phyloP scores from a whole-genome alignment of 2,113 vertebrate species.

The Peromyscus leucopus region DNA sequence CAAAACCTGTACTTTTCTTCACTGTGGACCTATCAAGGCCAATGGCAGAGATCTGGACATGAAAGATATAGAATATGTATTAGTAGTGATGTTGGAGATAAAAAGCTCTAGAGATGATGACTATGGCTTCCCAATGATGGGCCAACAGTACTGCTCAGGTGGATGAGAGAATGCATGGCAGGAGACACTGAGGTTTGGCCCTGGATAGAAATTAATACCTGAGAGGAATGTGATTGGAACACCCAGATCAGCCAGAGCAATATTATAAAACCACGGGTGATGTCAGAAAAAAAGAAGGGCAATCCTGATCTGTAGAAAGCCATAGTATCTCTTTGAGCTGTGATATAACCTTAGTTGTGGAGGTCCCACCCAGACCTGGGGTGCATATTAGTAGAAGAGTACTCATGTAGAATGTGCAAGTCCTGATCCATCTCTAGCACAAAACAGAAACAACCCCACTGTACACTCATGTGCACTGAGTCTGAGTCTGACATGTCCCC shows the following conservation, averaged over 20 bases:
- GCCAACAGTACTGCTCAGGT: constrained; percentile 6
- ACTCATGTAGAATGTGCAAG: too few relatives aligned
- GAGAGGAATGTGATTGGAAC: constrained; percentile 1
- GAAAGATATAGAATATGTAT: not conserved
- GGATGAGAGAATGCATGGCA: not conserved
- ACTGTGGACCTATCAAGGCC: not conserved
- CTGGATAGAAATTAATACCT: accelerated
- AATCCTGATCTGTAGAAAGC: not conserved
- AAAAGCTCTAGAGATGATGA: not conserved
- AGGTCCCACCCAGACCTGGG: not conserved
- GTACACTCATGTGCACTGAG: not conserved
- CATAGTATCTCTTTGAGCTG: not conserved
- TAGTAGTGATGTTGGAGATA: not conserved
- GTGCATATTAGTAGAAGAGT: too few relatives aligned
- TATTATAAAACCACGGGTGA: not conserved
- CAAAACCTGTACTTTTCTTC: not conserved
- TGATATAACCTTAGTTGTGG: not conserved
- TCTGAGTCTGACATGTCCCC: too few relatives aligned
- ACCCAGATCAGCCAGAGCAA: constrained; percentile 67
- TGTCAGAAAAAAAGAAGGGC: not conserved
- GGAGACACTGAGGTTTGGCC: not conserved
- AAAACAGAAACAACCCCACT: not conserved
- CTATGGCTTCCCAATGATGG: not conserved
- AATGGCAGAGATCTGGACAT: not conserved
- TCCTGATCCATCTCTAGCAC: not conserved